Evolutionary conservation across 1,140 invertebrate genomes (phyloP).

Genomic region (Saccostrea echinata): DNA sequence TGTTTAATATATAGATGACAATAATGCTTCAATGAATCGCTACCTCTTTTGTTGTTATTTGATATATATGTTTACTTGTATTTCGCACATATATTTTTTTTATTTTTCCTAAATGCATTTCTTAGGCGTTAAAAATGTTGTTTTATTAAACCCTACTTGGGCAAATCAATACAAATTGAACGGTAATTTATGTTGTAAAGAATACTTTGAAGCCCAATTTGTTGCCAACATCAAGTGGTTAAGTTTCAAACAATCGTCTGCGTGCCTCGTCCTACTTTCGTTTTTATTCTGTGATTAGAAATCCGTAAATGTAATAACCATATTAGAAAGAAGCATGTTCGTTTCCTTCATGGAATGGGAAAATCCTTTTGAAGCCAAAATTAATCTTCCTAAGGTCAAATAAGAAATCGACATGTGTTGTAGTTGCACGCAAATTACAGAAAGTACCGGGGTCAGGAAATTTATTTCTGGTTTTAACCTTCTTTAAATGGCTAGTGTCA

Average conservation of each 20-base stretch:
- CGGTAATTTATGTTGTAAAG: background rate
- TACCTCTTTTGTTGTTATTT: no score
- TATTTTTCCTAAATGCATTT: no score
- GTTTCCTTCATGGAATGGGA: background rate
- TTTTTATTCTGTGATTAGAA: constrained; percentile 12
- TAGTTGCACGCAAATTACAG: background rate
- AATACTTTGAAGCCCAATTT: constrained; percentile 7
- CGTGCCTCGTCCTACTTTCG: background rate
- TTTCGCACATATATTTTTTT: no score
- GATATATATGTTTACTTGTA: no score
- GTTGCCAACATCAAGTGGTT: background rate
- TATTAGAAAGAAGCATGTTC: constrained; percentile 25
- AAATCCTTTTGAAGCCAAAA: background rate
- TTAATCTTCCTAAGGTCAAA: background rate
- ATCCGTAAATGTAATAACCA: constrained; percentile 2
- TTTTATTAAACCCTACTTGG: no score
- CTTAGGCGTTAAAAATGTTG: no score
- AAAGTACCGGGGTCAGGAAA: background rate
- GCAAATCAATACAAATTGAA: background rate
- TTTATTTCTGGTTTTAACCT: background rate
- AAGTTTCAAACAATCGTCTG: background rate
- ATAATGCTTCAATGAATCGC: no score
- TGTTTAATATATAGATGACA: no score
- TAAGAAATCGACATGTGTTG: background rate
- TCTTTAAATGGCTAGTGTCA: background rate